Evolutionary conservation across 2,113 vertebrate genomes (phyloP).

Genomic region (Helogale parvula): DNA sequence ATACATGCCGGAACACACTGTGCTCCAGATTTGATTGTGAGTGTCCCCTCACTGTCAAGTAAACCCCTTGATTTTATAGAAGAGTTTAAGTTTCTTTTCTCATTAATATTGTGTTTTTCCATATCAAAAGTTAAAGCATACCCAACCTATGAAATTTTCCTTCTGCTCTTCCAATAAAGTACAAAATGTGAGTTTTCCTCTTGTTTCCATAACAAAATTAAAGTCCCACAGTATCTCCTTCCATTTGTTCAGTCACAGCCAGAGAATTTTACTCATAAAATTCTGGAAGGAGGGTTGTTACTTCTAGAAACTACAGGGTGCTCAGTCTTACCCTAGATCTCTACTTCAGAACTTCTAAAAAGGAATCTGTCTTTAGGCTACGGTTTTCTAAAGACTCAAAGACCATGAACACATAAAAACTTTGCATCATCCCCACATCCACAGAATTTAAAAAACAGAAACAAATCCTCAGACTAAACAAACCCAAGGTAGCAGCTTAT

Average conservation of each 20-base stretch:
- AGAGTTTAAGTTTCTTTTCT: background rate
- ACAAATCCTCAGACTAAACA: background rate
- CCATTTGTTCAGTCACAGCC: background rate
- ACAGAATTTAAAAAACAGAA: background rate
- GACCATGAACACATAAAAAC: background rate
- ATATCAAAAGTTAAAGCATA: background rate
- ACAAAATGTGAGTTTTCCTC: background rate
- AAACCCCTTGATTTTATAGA: background rate
- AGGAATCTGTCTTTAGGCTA: background rate
- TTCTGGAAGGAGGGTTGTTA: background rate
- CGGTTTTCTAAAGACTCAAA: background rate
- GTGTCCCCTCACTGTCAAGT: background rate
- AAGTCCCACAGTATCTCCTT: background rate
- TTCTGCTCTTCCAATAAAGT: background rate
- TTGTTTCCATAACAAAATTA: background rate
- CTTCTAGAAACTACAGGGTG: background rate
- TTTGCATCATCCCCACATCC: background rate
- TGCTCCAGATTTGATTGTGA: background rate
- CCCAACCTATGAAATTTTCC: background rate
- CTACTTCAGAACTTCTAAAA: background rate
- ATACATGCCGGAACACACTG: background rate
- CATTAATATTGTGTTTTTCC: background rate
- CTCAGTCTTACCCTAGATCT: background rate
- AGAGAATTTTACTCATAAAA: background rate
- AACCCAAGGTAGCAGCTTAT: background rate